Conservation (phyloP, 2,888 invertebrate genomes). For the Eumerus sabulonum region DNA sequence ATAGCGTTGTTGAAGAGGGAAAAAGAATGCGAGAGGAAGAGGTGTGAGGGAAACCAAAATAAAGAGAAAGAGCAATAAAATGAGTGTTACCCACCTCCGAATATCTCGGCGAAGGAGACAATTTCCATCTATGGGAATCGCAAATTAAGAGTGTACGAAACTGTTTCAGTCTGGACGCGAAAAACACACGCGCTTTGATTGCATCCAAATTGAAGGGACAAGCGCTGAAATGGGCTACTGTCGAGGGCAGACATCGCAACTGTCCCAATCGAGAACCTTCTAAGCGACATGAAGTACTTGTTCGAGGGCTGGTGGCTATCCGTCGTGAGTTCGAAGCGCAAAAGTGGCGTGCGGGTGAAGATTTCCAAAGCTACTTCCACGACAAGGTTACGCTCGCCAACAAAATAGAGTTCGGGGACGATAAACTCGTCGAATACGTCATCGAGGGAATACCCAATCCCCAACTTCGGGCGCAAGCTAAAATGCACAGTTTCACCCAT, state of each 20-base stretch:
- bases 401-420: slow-evolving; percentile 31
- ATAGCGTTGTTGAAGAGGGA: not conserved
- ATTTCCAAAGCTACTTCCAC: slow-evolving; percentile 42
- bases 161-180: slow-evolving; percentile 4
- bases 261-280: not conserved
- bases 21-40: slow-evolving; percentile 1
- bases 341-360: slow-evolving; percentile 45
- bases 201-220: slow-evolving; percentile 5
- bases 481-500: slow-evolving; percentile 39
- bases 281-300: slow-evolving; percentile 4
- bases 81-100: slow-evolving; percentile 7
- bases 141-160: not conserved
- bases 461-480: slow-evolving; percentile 38
- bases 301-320: slow-evolving; percentile 19
- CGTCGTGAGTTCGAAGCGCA: slow-evolving; percentile 46
- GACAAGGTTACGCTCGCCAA: slow-evolving; percentile 47
- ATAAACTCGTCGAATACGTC: slow-evolving; percentile 53
- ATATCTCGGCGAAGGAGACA: slow-evolving; percentile 14
- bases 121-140: slow-evolving; percentile 6
- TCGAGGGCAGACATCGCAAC: slow-evolving; percentile 19
- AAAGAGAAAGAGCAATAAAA: not conserved
- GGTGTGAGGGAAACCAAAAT: not conserved
- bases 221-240: slow-evolving; percentile 5
- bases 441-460: slow-evolving; percentile 59
- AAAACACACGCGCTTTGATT: slow-evolving; percentile 5